Evolutionary conservation across 2,888 invertebrate genomes (phyloP).

Genomic region (Lasioglossum pauxillum): DNA sequence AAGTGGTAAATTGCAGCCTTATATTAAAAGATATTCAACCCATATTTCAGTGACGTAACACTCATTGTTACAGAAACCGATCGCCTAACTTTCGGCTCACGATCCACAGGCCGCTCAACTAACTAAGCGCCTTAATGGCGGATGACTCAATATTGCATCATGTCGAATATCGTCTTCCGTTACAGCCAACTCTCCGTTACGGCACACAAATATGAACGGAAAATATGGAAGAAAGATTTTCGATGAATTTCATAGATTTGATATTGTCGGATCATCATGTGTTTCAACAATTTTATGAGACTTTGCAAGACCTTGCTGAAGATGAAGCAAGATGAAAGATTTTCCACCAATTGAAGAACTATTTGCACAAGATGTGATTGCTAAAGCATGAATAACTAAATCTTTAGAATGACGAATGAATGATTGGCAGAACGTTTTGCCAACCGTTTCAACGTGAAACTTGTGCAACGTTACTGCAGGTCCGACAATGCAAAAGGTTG

Average conservation of each 20-base stretch:
- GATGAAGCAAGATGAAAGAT: neutral
- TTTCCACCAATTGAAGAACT: neutral
- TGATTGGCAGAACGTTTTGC: neutral
- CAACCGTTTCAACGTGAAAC: neutral
- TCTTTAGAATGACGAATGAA: neutral
- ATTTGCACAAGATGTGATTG: neutral
- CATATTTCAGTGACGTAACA: neutral
- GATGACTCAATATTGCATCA: neutral
- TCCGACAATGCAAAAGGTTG: conserved; percentile 61
- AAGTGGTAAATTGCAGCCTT: neutral
- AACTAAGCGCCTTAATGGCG: conserved; percentile 1
- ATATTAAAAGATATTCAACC: neutral
- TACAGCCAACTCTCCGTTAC: neutral
- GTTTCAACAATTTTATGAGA: no score
- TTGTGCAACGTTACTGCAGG: conserved; percentile 25
- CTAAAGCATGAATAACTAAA: neutral
- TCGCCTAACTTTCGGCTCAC: neutral
- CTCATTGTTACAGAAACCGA: neutral
- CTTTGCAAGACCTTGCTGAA: no score
- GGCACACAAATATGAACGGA: neutral
- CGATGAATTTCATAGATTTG: neutral
- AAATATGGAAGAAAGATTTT: neutral
- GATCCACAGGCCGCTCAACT: neutral
- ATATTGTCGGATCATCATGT: neutral
- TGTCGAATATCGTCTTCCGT: neutral